Base-by-base conservation (phyloP, 2,888 invertebrate genomes). In the Atrina japonica region DNA sequence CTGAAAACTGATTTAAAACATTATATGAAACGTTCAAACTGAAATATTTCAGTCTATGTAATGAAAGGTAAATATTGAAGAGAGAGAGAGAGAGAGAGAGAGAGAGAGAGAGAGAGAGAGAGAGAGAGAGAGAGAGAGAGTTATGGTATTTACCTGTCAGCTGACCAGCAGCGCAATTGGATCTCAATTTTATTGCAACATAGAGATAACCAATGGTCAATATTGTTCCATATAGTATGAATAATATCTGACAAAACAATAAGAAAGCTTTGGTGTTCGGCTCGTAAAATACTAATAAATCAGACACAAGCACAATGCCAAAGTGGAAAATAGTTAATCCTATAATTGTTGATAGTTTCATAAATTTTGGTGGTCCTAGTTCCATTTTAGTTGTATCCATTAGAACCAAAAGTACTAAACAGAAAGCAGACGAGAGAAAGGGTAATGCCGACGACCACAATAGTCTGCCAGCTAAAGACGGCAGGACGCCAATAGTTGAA, bases 341-440 rank as follows among this genome's bases (percentile, higher is more conserved):
- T 30, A 78, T 27, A 16, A 86, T 76, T 7, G 78, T 76, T 18
- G 76, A 63, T 29, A 83, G 59, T 56, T 78, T 80, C 67, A 83
- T 82, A 58, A 84, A 84, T 43, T 70, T 66, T 35, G 84, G 84
- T 27, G 84, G 84, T 23, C 79, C 83, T 3, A 84, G 67, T 11
- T 82, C 77, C 81, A 84, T 81, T 58, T 81, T 84, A 6, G 86
- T 86, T 0, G 84, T 83, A 59, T 86, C 86, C 41, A 86, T 61
- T 9, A 86, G 74, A 27, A 82, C 83, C n/a, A 84, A 73, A 7
- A 86, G 67, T 23, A 86, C 66, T 0, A 85, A 75, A 43, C 79
- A 81, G 66, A 82, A 84, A 0, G 83, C 78, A 0, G 84, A 82
- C 0, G 83, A 83, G 9, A 86, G 69, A 9, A 81, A 82, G 6